A percentile compares a stretch with the other conserved stretches of the same genome.
phyloP scores from a whole-genome alignment of 2,888 invertebrate genomes.

The Peribatodes rhomboidaria region DNA sequence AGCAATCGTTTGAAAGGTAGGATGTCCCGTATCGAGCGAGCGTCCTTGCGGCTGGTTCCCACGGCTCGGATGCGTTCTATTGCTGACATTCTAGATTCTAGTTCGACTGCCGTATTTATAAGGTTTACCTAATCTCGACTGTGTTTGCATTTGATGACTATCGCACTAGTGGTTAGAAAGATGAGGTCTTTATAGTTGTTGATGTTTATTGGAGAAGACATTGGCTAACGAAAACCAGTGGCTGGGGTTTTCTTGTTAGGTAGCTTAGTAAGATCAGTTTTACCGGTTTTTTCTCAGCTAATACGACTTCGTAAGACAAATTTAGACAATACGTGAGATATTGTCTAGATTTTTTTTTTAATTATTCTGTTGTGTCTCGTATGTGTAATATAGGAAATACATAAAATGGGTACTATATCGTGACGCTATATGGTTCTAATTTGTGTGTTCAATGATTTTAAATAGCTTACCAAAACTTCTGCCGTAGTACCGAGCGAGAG shows the following conservation, averaged over 20 bases:
- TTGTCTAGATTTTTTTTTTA: too few relatives aligned
- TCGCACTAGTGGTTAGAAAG: neutral
- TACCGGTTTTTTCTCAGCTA: too few relatives aligned
- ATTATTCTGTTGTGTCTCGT: too few relatives aligned
- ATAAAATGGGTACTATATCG: neutral
- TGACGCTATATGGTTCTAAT: neutral
- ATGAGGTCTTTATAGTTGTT: too few relatives aligned
- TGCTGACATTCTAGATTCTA: constrained; percentile 19
- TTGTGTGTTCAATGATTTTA: neutral
- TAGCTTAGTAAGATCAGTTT: too few relatives aligned
- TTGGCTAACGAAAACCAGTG: too few relatives aligned
- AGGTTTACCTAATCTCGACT: neutral
- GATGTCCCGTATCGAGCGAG: constrained; percentile 15
- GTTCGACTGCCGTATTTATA: neutral
- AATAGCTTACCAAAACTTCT: constrained; percentile 26
- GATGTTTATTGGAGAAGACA: too few relatives aligned
- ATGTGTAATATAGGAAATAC: too few relatives aligned
- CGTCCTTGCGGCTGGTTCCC: constrained; percentile 32
- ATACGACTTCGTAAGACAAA: too few relatives aligned
- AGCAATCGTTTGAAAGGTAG: too few relatives aligned
- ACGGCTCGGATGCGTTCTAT: constrained; percentile 27
- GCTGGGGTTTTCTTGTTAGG: too few relatives aligned
- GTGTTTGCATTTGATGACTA: neutral
- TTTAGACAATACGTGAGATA: too few relatives aligned
- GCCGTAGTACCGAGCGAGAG: constrained; percentile 28